A percentile compares a stretch with the other conserved stretches of the same genome.
Conservation (phyloP, 1,140 invertebrate genomes). For the Olivierus martensii region DNA sequence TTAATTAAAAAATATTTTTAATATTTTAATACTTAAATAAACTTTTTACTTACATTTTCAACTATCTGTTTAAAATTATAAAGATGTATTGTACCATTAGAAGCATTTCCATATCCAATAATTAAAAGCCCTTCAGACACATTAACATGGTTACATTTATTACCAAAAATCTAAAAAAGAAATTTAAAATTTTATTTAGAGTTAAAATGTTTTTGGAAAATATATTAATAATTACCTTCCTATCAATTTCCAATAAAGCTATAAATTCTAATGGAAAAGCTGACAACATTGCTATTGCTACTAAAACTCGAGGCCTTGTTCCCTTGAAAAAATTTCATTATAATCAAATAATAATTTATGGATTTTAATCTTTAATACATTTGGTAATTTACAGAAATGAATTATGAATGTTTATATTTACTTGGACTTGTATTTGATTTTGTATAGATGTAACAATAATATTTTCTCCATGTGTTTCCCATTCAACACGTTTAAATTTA, state of each 20-base stretch:
- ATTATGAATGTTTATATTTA: too few species aligned
- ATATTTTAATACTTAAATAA: too few species aligned
- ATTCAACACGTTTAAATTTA: background rate
- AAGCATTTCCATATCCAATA: background rate
- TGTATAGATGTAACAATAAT: background rate
- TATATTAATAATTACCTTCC: too few species aligned
- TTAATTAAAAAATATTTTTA: too few species aligned
- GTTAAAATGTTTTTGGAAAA: too few species aligned
- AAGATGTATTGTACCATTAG: background rate
- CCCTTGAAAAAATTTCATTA: too few species aligned
- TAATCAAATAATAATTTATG: too few species aligned
- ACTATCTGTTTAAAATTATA: conserved; percentile 3
- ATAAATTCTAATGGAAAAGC: conserved; percentile 3
- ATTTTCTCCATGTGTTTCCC: conserved; percentile 3
- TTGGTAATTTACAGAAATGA: too few species aligned
- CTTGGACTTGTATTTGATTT: background rate
- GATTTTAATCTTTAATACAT: too few species aligned
- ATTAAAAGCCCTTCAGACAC: conserved; percentile 3
- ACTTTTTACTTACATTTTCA: background rate
- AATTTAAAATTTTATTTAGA: too few species aligned
- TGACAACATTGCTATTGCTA: background rate
- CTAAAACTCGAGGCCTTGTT: too few species aligned
- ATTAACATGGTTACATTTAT: background rate
- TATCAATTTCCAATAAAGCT: conserved; percentile 1
- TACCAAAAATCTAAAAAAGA: background rate